Evolutionary conservation across 2,888 invertebrate species (phyloP).

Genomic region (Drosophila putrida): DNA sequence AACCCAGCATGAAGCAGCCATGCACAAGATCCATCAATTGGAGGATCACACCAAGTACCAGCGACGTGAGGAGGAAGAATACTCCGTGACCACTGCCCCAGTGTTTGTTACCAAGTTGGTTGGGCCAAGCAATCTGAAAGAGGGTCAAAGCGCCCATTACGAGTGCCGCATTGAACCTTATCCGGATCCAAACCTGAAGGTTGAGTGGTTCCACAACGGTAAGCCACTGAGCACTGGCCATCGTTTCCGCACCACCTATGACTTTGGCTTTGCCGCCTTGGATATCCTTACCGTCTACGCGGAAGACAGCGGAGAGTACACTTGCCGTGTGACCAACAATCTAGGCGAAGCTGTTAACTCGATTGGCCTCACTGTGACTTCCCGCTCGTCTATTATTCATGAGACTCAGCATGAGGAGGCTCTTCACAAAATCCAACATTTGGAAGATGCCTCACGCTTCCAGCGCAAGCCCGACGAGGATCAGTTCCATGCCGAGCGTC

Average conservation of each 20-base stretch:
- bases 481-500: slow-evolving; percentile 92
- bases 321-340: slow-evolving; percentile 94
- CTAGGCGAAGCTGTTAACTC: slow-evolving; percentile 93
- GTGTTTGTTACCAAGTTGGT: slow-evolving; percentile 94
- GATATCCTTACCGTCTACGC: slow-evolving; percentile 97
- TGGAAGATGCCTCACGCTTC: slow-evolving; percentile 94
- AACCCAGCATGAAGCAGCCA: slow-evolving; percentile 94
- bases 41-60: slow-evolving; percentile 93
- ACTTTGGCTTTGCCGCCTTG: slow-evolving; percentile 98
- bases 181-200: slow-evolving; percentile 94
- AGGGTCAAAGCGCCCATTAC: slow-evolving; percentile 96
- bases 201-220: slow-evolving; percentile 97
- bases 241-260: slow-evolving; percentile 96
- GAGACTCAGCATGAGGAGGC: slow-evolving; percentile 98
- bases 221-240: slow-evolving; percentile 95
- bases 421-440: slow-evolving; percentile 94
- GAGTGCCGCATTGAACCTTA: slow-evolving; percentile 97
- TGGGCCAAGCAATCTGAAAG: slow-evolving; percentile 93
- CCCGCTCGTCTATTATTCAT: slow-evolving; percentile 93
- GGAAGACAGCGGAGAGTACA: slow-evolving; percentile 97
- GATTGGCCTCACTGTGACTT: slow-evolving; percentile 92
- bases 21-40: slow-evolving; percentile 93
- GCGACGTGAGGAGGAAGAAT: slow-evolving; percentile 92
- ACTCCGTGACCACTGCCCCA: slow-evolving; percentile 93
- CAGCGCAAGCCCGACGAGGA: slow-evolving; percentile 91